Conservation (phyloP, 2,113 vertebrate species). For the Paradoxurus hermaphroditus region DNA sequence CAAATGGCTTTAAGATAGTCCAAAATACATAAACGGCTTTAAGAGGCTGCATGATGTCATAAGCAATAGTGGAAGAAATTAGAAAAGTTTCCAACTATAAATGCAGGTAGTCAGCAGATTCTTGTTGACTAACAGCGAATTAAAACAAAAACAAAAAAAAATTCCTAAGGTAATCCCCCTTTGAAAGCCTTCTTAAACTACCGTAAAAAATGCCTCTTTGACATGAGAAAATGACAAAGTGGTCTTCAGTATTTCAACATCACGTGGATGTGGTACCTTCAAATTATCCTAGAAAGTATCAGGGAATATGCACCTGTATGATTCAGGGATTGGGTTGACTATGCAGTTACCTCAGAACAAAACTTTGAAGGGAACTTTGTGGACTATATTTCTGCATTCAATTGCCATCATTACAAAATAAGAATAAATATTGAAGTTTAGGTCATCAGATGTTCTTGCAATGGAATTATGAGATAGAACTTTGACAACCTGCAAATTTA, state of each 20-base stretch:
- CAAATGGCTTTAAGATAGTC: slow-evolving; percentile 29
- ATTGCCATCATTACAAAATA: background rate
- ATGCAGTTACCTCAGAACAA: background rate
- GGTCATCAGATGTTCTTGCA: background rate
- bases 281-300: background rate
- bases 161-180: background rate
- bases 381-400: background rate
- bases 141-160: background rate
- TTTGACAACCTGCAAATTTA: background rate
- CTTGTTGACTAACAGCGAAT: background rate
- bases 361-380: background rate
- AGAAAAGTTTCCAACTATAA: background rate
- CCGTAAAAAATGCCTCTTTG: no score
- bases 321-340: background rate
- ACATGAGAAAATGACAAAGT: background rate
- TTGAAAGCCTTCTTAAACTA: background rate
- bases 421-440: background rate
- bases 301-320: background rate
- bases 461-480: background rate
- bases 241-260: background rate
- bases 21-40: slow-evolving; percentile 18
- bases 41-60: background rate
- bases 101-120: background rate
- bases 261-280: background rate
- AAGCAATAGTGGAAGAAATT: background rate